These are phyloP conservation scores for Sclerodermus sp. DNA, from an alignment of 2,888 invertebrate species.

Conservation along the genomic window DNA sequence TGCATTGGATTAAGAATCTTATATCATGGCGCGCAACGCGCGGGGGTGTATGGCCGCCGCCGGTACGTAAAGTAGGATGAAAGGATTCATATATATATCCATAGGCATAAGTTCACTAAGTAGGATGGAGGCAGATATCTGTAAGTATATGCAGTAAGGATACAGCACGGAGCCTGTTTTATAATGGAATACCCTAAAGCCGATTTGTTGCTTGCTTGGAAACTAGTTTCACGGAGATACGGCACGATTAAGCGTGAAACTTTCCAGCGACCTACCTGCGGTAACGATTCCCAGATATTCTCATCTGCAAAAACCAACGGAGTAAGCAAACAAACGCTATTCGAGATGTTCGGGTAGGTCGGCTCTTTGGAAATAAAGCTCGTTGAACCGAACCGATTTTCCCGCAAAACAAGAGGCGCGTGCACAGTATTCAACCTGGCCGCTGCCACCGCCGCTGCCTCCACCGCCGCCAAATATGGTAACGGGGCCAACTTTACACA, in stretches of 20 bases:
- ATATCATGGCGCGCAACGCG: no score
- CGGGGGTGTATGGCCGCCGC: no score
- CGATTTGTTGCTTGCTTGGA: constrained; percentile 31
- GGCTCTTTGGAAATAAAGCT: no score
- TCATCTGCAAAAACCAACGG: not conserved
- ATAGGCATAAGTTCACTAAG: constrained; percentile 17
- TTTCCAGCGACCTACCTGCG: constrained; percentile 20
- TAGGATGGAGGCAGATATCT: not conserved
- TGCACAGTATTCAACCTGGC: no score
- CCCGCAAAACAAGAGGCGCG: no score
- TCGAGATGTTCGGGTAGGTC: no score
- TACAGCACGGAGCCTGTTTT: constrained; percentile 28
- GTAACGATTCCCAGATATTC: constrained; percentile 12
- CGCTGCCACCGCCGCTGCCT: no score
- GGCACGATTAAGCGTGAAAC: constrained; percentile 31
- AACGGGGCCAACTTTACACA: no score
- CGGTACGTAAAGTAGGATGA: constrained; percentile 18
- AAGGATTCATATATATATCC: constrained; percentile 15
- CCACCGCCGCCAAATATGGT: no score
- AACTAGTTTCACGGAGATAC: constrained; percentile 28
- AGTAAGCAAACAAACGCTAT: no score
- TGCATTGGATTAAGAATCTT: no score
- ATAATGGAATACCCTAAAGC: constrained; percentile 31
- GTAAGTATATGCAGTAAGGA: constrained; percentile 16
- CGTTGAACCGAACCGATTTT: no score